Evolutionary conservation across 2,113 vertebrate genomes (phyloP).

Genomic region (Podarcis cretensis): DNA sequence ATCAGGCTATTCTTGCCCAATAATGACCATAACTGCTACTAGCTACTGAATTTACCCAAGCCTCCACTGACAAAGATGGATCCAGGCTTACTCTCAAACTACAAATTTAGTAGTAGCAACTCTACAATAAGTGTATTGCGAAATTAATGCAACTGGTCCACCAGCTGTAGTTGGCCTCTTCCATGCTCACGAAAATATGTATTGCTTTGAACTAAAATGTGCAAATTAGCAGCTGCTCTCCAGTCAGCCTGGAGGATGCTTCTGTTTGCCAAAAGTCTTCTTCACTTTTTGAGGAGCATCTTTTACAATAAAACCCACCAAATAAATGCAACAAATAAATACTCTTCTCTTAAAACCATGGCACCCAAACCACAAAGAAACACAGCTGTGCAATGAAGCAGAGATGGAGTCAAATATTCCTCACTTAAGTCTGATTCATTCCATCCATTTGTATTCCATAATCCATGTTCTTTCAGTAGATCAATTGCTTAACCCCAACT

Average conservation of each 20-base stretch:
- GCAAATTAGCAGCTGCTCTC: not conserved
- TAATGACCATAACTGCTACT: no score
- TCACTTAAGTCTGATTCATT: rapidly evolving
- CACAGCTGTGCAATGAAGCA: not conserved
- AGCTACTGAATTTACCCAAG: no score
- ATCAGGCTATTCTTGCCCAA: no score
- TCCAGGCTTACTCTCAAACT: no score
- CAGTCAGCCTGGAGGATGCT: constrained; percentile 18
- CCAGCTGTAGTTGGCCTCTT: constrained; percentile 10
- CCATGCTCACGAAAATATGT: constrained; percentile 8
- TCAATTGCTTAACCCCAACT: constrained; percentile 42
- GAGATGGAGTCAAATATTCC: not conserved
- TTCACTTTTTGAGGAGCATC: not conserved
- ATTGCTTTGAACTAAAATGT: constrained; percentile 25
- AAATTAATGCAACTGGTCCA: not conserved
- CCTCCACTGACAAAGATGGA: no score
- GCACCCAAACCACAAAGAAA: not conserved
- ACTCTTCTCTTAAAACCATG: not conserved
- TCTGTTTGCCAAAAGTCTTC: not conserved
- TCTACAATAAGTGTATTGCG: not conserved
- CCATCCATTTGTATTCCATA: constrained; percentile 21
- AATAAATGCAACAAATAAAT: not conserved
- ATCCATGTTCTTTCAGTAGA: constrained; percentile 22
- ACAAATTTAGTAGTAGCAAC: not conserved
- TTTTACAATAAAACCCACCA: not conserved